Percentiles rank a stretch among this genome's conserved stretches.
Conservation (phyloP, 1,140 invertebrate species). For the Pomacea maculata region DNA sequence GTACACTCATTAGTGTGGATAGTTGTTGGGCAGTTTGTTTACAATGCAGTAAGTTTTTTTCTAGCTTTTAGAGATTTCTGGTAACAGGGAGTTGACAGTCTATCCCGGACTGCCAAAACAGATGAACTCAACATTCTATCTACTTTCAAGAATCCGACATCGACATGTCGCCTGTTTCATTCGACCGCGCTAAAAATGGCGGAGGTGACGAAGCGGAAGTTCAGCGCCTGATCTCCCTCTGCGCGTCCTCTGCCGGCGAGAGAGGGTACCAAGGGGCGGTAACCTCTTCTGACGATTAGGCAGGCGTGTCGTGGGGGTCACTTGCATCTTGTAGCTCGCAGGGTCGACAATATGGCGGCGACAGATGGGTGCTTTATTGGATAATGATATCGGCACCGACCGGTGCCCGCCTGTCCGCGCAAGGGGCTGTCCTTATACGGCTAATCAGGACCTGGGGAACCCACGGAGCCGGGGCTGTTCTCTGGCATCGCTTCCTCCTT, state of each 20-base stretch:
- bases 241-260: background rate
- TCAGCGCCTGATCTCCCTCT: constrained; percentile 6
- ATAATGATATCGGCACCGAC: constrained; percentile 23
- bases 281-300: constrained; percentile 27
- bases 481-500: no score
- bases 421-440: constrained; percentile 20
- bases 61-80: no score
- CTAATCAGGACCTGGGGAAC: constrained; percentile 9
- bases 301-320: constrained; percentile 23
- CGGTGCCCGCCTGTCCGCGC: constrained; percentile 3
- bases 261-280: constrained; percentile 18
- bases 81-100: no score
- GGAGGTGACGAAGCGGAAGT: constrained; percentile 16
- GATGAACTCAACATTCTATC: no score
- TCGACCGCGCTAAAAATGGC: background rate
- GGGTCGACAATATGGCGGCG: constrained; percentile 24
- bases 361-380: constrained; percentile 23
- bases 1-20: no score
- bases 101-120: no score
- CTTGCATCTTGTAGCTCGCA: constrained; percentile 23
- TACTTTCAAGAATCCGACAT: no score
- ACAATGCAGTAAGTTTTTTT: no score
- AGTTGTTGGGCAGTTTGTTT: no score
- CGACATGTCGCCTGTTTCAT: no score
- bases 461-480: no score